phyloP scores from a whole-genome alignment of 1,140 invertebrate species.

The Panagrolaimus sp. region DNA sequence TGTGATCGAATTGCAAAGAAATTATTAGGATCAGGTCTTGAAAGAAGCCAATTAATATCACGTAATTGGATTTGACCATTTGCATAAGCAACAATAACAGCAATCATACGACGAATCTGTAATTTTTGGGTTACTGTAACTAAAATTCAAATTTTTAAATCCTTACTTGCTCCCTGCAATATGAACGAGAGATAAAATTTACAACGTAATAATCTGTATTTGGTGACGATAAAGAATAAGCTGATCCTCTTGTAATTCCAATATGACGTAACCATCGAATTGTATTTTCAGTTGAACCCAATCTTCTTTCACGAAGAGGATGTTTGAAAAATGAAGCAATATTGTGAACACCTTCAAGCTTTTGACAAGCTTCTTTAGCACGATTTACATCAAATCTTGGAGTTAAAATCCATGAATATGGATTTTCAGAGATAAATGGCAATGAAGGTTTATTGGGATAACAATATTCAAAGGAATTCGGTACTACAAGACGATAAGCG shows the following conservation, averaged over 20 bases:
- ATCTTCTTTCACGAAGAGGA: conserved; percentile 25
- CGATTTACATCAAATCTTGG: conserved; percentile 34
- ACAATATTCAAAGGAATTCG: conserved; percentile 12
- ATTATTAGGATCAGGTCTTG: conserved; percentile 35
- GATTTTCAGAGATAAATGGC: conserved; percentile 35
- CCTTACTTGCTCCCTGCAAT: conserved; percentile 45
- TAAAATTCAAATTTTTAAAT: conserved; percentile 19
- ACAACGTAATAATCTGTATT: conserved; percentile 49
- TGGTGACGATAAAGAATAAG: conserved; percentile 38
- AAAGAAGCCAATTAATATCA: conserved; percentile 38
- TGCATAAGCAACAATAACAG: conserved; percentile 31
- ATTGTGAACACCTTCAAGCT: conserved; percentile 37
- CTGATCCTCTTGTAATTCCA: conserved; percentile 34
- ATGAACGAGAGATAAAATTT: conserved; percentile 39
- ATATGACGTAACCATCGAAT: conserved; percentile 29
- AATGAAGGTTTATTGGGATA: conserved; percentile 26
- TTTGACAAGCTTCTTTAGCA: conserved; percentile 24
- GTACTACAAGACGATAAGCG: conserved; percentile 44
- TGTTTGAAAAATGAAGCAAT: conserved; percentile 51
- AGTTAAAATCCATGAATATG: conserved; percentile 46
- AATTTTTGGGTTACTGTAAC: conserved; percentile 1
- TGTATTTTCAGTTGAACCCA: conserved; percentile 26
- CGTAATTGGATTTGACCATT: conserved; percentile 25
- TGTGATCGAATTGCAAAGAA: conserved; percentile 24
- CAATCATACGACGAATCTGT: conserved; percentile 51